Conservation (phyloP, 2,888 invertebrate species). For the Euspilapteryx auroguttella region DNA sequence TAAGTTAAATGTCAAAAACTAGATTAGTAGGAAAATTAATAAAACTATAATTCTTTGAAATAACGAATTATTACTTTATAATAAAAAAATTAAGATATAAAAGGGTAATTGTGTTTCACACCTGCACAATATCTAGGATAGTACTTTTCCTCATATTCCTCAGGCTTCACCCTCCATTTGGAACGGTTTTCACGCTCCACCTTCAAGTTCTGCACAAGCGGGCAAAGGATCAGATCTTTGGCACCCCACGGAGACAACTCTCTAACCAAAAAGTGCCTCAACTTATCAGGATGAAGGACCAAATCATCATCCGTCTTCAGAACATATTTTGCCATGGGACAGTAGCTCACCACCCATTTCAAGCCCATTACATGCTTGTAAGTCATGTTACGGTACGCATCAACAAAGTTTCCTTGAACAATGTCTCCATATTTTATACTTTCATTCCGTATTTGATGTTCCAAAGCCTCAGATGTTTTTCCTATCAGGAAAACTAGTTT, state of each 20-base stretch:
- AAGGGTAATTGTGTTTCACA: conserved; percentile 7
- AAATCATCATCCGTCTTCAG: conserved; percentile 80
- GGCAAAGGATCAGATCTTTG: conserved; percentile 66
- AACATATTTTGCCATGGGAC: conserved; percentile 67
- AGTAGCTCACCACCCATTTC: conserved; percentile 75
- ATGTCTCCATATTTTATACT: conserved; percentile 65
- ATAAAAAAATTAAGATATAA: no score
- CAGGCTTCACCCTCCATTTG: conserved; percentile 75
- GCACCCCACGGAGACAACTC: conserved; percentile 64
- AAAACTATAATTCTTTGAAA: background rate
- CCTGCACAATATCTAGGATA: conserved; percentile 81
- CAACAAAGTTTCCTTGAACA: conserved; percentile 75
- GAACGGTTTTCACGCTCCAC: conserved; percentile 68
- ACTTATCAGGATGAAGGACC: conserved; percentile 67
- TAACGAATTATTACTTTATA: background rate
- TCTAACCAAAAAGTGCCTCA: conserved; percentile 60
- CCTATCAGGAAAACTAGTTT: conserved; percentile 72
- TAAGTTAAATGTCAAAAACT: no score
- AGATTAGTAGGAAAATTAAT: no score
- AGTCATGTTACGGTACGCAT: conserved; percentile 80
- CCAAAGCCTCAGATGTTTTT: conserved; percentile 27
- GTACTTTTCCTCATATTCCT: conserved; percentile 63
- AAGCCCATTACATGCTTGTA: conserved; percentile 83
- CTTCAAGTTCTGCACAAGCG: conserved; percentile 37
- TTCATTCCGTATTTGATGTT: conserved; percentile 59